Evolutionary conservation across 2,888 invertebrate genomes (phyloP), one percentile per base, ranked within the genome.

Genomic region (Leptinotarsa tumamoca): DNA sequence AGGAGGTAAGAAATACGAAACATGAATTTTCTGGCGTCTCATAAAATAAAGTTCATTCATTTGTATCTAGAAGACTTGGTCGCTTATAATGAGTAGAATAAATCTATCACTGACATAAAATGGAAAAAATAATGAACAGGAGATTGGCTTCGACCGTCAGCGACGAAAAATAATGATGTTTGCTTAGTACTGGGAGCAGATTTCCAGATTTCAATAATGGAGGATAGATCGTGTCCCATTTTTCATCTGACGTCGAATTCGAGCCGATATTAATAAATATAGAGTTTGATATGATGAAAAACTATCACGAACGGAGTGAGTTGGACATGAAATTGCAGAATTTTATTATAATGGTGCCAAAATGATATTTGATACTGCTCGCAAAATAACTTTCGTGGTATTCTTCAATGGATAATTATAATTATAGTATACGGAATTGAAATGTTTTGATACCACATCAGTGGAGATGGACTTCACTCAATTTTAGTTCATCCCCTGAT

Each of bases 231-330:
- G 63, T 33, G 33, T 33, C 63, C 63, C 27, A 33, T 63, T 17
- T 63, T 63, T 63, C 63, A 63, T 33, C 27, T 33, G 27, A 27
- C n/a, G 17, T 33, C 63, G 63, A 63, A 63, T 33, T 2, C 63
- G 33, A 63, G 63, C 63, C 63, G 17, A 63, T 63, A 63, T 63
- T 63, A 33, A 63, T 33, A 33, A 33, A 63, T 63, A 33, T 10
- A 33, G 63, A 17, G n/a, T 63, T 33, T 33, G 5, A 33, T 63
- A 27, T n/a, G 63, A 63, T 63, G 63, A 17, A 23, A 63, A 63
- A 33, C 17, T 4, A 33, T 63, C 63, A 63, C 33, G 23, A 63
- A 5, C 27, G 27, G 17, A 17, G 23, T 33, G 17, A 27, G 5
- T 17, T 33, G 2, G 18, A 21, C 58, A 21, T 58, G 21, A 56